Evolutionary conservation across 2,797 vertebrate genomes (phyloP).

Genomic region (Leuciscus waleckii): DNA sequence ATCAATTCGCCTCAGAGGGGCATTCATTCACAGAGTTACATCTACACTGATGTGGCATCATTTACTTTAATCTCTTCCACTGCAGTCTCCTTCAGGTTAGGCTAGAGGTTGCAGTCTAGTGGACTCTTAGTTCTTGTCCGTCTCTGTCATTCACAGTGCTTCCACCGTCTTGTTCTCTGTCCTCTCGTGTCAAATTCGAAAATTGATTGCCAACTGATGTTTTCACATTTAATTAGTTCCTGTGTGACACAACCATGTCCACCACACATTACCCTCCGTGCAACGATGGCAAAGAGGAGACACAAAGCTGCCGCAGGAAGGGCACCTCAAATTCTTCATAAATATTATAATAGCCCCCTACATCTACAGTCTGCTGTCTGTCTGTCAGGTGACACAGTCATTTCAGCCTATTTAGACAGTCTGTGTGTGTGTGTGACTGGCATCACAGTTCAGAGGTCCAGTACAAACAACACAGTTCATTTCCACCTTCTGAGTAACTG

Average conservation of each 20-base stretch:
- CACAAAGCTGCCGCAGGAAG: not conserved
- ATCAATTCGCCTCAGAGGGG: conserved; percentile 35
- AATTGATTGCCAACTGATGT: conserved; percentile 54
- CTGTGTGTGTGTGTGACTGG: conserved; percentile 21
- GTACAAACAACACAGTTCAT: conserved; percentile 22
- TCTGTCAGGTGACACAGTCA: conserved; percentile 26
- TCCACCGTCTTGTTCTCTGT: conserved; percentile 44
- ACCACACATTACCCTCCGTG: conserved; percentile 15
- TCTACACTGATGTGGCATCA: conserved; percentile 38
- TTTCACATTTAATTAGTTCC: conserved; percentile 60
- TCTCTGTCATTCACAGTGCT: conserved; percentile 48
- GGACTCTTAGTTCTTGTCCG: conserved; percentile 32
- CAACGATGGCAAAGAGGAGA: conserved; percentile 2
- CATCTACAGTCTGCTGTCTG: conserved; percentile 39
- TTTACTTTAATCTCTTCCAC: conserved; percentile 40
- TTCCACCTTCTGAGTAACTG: conserved; percentile 35
- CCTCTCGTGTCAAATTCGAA: conserved; percentile 48
- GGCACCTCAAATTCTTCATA: conserved; percentile 31
- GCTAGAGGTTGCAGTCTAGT: conserved; percentile 33
- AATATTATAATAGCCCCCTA: conserved; percentile 43
- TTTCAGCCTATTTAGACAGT: conserved; percentile 30
- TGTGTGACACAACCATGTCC: conserved; percentile 46
- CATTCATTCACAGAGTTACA: conserved; percentile 29
- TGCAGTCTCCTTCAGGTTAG: conserved; percentile 50
- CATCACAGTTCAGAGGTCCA: conserved; percentile 30